phyloP scores from a whole-genome alignment of 2,113 vertebrate species.

The Aphyosemion australe region DNA sequence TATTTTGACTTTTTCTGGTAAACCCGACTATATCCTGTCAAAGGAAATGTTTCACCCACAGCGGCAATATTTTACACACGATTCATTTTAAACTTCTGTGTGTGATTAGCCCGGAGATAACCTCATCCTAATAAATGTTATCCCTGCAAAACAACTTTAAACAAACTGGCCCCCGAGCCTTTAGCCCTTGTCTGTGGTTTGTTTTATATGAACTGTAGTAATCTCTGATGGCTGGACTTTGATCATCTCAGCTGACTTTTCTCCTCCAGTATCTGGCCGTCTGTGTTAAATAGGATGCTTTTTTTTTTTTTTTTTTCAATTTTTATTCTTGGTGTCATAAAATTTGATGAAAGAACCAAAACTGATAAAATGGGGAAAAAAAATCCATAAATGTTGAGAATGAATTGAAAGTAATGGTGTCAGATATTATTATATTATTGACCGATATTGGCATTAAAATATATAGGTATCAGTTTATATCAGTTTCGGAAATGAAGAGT shows the following conservation, averaged over 20 bases:
- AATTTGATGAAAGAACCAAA: too few relatives aligned
- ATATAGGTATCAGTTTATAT: too few relatives aligned
- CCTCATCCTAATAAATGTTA: neutral
- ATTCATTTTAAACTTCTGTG: too few relatives aligned
- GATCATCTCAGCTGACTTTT: conserved; percentile 37
- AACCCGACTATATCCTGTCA: neutral
- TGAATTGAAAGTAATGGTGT: too few relatives aligned
- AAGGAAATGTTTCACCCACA: neutral
- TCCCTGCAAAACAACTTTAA: conserved; percentile 4
- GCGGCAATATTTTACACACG: too few relatives aligned
- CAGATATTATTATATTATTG: too few relatives aligned
- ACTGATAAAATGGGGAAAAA: too few relatives aligned
- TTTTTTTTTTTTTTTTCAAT: neutral
- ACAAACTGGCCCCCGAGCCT: conserved; percentile 2
- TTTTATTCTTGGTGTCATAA: neutral
- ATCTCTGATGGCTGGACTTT: conserved; percentile 46
- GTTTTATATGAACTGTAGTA: conserved; percentile 30
- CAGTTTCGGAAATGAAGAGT: too few relatives aligned
- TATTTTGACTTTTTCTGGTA: neutral
- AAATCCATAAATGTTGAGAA: too few relatives aligned
- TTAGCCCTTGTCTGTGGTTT: conserved; percentile 6
- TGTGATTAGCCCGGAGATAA: neutral
- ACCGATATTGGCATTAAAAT: too few relatives aligned
- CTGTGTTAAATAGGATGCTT: neutral
- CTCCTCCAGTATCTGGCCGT: conserved; percentile 30